Conservation (phyloP, 2,888 invertebrate species). For the Drosophila siamana region DNA sequence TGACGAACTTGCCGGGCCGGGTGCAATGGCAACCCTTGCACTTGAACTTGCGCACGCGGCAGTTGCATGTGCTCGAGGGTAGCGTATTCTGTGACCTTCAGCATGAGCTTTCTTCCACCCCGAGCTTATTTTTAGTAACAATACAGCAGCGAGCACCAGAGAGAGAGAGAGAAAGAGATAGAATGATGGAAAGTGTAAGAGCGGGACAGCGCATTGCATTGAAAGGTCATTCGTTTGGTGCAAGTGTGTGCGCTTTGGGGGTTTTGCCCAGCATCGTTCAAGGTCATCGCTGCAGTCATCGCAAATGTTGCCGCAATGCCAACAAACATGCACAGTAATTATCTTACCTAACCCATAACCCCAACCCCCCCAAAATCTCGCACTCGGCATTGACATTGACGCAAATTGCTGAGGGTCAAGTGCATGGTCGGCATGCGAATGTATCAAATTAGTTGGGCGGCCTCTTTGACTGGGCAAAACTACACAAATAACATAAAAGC, state of each 20-base stretch:
- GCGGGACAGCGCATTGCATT: conserved; percentile 44
- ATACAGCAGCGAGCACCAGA: too few species aligned
- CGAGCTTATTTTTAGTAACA: conserved; percentile 75
- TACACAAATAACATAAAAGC: neutral
- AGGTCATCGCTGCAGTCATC: conserved; percentile 63
- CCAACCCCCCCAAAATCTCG: neutral
- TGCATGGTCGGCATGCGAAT: conserved; percentile 57
- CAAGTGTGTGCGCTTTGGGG: conserved; percentile 22
- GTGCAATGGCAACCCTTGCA: conserved; percentile 77
- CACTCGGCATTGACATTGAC: conserved; percentile 72
- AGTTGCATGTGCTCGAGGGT: conserved; percentile 63
- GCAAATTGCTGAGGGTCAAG: conserved; percentile 77
- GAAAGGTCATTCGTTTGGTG: conserved; percentile 72
- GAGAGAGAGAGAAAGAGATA: too few species aligned
- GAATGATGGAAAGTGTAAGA: conserved; percentile 14
- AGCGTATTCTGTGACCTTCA: conserved; percentile 71
- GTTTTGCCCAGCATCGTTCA: conserved; percentile 58
- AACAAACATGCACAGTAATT: conserved; percentile 43
- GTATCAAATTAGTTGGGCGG: conserved; percentile 66
- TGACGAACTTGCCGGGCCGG: conserved; percentile 37
- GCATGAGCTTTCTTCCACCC: conserved; percentile 61
- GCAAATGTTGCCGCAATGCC: conserved; percentile 41
- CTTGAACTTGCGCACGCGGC: conserved; percentile 82
- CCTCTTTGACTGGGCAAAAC: conserved; percentile 8
- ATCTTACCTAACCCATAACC: conserved; percentile 38